Conservation (phyloP, 2,113 vertebrate species). For the Petroica traversi region DNA sequence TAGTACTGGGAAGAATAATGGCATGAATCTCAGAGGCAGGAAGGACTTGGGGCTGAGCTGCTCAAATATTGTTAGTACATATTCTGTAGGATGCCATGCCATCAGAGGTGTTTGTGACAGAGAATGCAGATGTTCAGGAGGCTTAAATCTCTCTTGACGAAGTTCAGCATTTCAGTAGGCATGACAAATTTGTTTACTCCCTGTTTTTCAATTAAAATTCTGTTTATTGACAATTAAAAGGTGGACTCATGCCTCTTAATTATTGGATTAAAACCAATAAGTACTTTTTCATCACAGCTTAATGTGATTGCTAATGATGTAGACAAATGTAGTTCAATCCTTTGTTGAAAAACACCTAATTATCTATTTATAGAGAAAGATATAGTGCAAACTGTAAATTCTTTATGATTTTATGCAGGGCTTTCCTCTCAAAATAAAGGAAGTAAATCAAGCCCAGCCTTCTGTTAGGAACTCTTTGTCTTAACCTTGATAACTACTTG, state of each 20-base stretch:
- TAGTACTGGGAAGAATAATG: background rate
- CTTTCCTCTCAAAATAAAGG: background rate
- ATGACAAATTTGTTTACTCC: background rate
- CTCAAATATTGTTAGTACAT: background rate
- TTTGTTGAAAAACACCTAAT: background rate
- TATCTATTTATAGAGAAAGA: background rate
- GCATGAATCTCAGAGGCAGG: background rate
- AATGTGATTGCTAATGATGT: background rate
- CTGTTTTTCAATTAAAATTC: background rate
- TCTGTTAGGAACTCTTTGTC: background rate
- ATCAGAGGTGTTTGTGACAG: background rate
- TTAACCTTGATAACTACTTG: background rate
- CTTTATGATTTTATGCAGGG: background rate
- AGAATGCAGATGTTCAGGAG: background rate
- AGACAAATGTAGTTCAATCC: background rate
- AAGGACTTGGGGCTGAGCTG: background rate
- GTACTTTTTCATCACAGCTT: background rate
- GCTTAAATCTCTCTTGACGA: background rate
- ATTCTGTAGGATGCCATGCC: background rate
- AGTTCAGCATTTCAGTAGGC: background rate
- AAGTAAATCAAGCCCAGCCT: background rate
- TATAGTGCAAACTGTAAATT: background rate
- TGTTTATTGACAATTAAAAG: background rate
- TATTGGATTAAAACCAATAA: background rate
- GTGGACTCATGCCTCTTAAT: background rate